A percentile compares a stretch with the other conserved stretches of the same genome.
phyloP scores from a whole-genome alignment of 2,797 vertebrate genomes.

The Caiman crocodilus region DNA sequence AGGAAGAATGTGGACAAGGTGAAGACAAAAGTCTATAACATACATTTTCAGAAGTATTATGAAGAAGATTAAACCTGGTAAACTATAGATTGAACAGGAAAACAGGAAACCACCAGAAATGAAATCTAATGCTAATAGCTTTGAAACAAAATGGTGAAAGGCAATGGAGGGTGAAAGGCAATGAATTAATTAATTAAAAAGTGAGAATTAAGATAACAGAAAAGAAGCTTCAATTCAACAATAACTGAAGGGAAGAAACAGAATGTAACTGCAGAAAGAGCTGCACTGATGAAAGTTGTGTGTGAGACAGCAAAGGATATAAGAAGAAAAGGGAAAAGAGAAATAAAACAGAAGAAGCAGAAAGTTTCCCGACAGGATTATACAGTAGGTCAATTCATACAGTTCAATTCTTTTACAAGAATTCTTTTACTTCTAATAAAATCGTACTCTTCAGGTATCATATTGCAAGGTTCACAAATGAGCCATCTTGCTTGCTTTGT shows the following conservation, averaged over 20 bases:
- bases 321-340: neutral
- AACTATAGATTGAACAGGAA: neutral
- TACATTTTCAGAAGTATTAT: neutral
- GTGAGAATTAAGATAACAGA: conserved; percentile 37
- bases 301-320: neutral
- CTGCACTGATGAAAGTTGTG: neutral
- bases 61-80: neutral
- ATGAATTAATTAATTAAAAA: conserved; percentile 47
- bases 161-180: conserved; percentile 28
- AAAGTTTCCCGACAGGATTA: neutral
- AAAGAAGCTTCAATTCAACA: neutral
- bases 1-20: neutral
- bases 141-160: conserved; percentile 37
- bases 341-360: neutral
- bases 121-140: conserved; percentile 24
- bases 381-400: neutral
- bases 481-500: neutral
- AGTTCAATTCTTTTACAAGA: neutral
- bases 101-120: conserved; percentile 29
- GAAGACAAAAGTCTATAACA: neutral
- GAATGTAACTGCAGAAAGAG: neutral
- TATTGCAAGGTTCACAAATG: neutral
- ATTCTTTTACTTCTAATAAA: neutral
- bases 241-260: neutral
- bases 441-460: neutral